Percentiles rank a stretch among this genome's conserved stretches.
Evolutionary conservation across 2,888 invertebrate genomes (phyloP).

Genomic region (Lottia gigantea): DNA sequence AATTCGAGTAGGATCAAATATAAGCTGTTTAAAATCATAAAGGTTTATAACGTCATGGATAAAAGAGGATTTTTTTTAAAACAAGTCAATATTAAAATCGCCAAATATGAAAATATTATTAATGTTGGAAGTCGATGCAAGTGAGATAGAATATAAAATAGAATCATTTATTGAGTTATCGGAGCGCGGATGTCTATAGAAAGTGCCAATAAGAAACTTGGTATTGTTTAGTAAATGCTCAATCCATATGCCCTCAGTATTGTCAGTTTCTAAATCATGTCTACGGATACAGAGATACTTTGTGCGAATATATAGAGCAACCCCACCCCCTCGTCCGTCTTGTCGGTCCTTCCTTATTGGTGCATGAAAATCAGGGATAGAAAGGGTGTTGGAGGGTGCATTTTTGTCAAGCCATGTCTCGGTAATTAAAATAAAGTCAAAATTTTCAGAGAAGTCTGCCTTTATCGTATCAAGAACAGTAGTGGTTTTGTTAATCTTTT

Average conservation of each 20-base stretch:
- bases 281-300: not conserved
- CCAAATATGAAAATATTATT: not conserved
- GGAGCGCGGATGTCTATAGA: not conserved
- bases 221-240: not conserved
- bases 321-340: constrained; percentile 2
- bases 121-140: not conserved
- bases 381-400: too few relatives aligned
- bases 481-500: too few relatives aligned
- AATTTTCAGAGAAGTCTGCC: too few relatives aligned
- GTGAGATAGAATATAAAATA: not conserved
- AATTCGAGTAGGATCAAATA: not conserved
- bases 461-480: too few relatives aligned
- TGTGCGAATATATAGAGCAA: not conserved
- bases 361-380: too few relatives aligned
- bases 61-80: not conserved
- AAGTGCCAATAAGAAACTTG: constrained; percentile 4
- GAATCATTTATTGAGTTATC: not conserved
- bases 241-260: constrained; percentile 5
- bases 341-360: not conserved
- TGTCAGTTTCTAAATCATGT: not conserved
- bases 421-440: too few relatives aligned
- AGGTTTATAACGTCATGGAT: not conserved
- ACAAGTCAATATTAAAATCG: not conserved
- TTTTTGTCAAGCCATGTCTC: too few relatives aligned
- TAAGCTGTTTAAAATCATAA: not conserved